Conservation (phyloP, 2,113 vertebrate species). For the Gymnocephalus cernua region DNA sequence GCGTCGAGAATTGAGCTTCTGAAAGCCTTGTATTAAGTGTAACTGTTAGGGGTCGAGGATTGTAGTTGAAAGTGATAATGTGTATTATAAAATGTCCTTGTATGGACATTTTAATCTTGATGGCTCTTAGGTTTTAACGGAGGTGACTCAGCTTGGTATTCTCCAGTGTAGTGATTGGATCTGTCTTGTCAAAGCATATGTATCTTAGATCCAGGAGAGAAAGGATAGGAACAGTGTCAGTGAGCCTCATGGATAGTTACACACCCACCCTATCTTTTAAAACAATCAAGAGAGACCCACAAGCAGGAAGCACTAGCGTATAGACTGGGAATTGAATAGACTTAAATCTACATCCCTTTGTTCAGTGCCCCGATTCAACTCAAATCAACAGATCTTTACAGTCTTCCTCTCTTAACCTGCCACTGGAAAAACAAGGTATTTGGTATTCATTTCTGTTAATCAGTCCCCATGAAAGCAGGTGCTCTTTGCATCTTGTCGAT, state of each 20-base stretch:
- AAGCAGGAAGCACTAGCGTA: not conserved
- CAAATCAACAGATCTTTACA: not conserved
- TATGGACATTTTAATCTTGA: slow-evolving; percentile 4
- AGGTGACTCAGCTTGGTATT: not conserved
- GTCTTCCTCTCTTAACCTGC: not conserved
- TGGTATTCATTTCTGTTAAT: not conserved
- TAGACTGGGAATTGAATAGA: not conserved
- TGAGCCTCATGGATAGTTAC: not conserved
- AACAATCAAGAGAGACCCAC: not conserved
- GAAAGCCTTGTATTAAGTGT: not conserved
- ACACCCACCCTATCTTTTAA: not conserved
- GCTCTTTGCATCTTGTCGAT: not conserved
- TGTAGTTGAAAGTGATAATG: not conserved
- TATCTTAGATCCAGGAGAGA: not conserved
- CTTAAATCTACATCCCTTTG: not conserved
- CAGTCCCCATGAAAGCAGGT: not conserved
- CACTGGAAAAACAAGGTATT: not conserved
- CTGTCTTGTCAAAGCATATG: not conserved
- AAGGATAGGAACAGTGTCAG: not conserved
- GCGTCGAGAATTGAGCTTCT: not conserved
- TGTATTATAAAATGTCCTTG: not conserved
- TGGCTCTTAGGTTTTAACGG: not conserved
- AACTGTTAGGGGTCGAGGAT: not conserved
- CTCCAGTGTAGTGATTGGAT: not conserved
- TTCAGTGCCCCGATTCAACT: not conserved